phyloP scores from a whole-genome alignment of 2,888 invertebrate genomes.

The Stenodema calcarata region DNA sequence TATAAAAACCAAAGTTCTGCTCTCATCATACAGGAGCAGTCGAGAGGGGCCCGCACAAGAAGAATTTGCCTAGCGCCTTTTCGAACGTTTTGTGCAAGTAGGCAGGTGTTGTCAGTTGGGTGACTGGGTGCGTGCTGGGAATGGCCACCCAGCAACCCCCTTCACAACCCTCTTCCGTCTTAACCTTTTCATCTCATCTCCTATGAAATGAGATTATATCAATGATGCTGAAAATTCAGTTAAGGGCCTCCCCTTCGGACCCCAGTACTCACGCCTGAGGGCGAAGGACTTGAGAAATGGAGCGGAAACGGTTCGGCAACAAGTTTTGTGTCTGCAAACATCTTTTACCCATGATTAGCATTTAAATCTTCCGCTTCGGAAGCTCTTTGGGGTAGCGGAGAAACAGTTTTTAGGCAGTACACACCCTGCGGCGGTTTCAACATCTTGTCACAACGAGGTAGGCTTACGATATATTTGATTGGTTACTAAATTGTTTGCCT shows the following conservation, averaged over 20 bases:
- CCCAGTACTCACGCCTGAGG: conserved; percentile 24
- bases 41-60: conserved; percentile 20
- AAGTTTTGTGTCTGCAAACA: conserved; percentile 48
- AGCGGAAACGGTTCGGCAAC: conserved; percentile 43
- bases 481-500: too few species aligned
- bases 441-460: too few species aligned
- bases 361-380: conserved; percentile 27
- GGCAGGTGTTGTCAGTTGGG: neutral
- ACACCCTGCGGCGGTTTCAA: neutral
- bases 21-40: neutral
- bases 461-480: too few species aligned
- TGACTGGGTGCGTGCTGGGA: neutral
- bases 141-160: neutral
- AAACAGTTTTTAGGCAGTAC: neutral
- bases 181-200: conserved; percentile 26
- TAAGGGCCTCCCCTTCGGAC: conserved; percentile 23
- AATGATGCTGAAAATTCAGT: conserved; percentile 51
- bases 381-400: neutral
- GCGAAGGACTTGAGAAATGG: conserved; percentile 47
- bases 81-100: too few species aligned
- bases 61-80: neutral
- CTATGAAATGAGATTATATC: conserved; percentile 51
- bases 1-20: neutral
- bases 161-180: neutral
- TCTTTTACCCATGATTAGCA: conserved; percentile 41